A percentile compares a stretch with the other conserved stretches of the same genome.
Evolutionary conservation across 2,113 vertebrate species (phyloP).

Genomic region (Peromyscus polionotus): DNA sequence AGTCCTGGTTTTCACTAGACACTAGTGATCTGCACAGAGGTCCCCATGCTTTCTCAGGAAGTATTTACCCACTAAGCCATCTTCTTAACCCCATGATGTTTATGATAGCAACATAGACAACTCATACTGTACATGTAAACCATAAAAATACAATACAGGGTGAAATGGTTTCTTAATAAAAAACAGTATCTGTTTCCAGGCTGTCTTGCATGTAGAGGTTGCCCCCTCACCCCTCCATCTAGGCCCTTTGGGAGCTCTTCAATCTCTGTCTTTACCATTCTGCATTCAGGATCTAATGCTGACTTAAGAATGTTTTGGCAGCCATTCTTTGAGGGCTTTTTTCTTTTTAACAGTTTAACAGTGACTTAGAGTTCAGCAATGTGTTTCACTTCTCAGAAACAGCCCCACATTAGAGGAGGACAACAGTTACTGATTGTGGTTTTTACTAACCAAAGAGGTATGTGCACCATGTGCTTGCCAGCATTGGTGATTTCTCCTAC

Average conservation of each 20-base stretch:
- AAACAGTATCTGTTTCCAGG: background rate
- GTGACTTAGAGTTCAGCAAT: background rate
- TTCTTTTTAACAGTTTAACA: background rate
- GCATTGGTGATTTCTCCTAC: background rate
- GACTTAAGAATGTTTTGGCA: background rate
- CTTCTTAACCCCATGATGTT: background rate
- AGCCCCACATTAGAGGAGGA: background rate
- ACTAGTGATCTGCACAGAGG: background rate
- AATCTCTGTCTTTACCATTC: background rate
- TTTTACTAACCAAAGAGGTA: background rate
- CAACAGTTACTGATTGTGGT: background rate
- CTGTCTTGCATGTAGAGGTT: background rate
- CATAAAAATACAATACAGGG: background rate
- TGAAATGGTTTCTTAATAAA: background rate
- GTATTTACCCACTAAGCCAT: background rate
- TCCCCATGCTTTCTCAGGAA: background rate
- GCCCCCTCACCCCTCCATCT: background rate
- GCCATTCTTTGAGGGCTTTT: background rate
- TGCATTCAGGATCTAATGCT: background rate
- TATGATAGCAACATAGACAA: constrained; percentile 10
- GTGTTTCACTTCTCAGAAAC: constrained; percentile 18
- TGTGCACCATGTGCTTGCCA: background rate
- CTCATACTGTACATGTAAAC: background rate
- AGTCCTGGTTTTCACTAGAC: background rate
- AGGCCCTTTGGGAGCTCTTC: background rate